These are phyloP conservation scores for Chlorops oryzae DNA, from an alignment of 1,140 invertebrate species.

Conservation along the genomic window DNA sequence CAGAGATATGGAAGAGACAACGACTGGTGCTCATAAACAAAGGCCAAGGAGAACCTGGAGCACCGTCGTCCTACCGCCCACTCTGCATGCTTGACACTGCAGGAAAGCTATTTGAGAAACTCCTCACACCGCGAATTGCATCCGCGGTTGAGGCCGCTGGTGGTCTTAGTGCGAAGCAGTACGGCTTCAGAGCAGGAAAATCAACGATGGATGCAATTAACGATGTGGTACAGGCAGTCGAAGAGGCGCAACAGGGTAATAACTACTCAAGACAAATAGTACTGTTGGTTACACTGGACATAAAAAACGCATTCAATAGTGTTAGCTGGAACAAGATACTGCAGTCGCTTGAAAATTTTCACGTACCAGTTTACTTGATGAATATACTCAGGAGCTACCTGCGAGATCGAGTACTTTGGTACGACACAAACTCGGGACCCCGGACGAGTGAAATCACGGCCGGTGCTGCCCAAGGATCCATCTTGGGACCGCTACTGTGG, in stretches of 20 bases:
- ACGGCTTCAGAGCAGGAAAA: neutral
- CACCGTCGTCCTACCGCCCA: neutral
- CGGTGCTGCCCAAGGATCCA: neutral
- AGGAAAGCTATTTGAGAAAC: conserved; percentile 1
- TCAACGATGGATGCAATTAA: neutral
- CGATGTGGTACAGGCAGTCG: no score
- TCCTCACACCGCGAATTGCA: no score
- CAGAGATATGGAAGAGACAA: neutral
- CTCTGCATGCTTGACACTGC: conserved; percentile 1
- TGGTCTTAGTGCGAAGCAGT: no score
- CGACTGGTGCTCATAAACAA: neutral
- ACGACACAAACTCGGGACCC: neutral
- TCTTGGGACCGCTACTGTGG: neutral
- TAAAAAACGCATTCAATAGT: neutral
- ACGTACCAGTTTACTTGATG: neutral
- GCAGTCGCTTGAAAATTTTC: neutral
- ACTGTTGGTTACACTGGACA: neutral
- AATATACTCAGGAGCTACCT: neutral
- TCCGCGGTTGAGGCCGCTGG: no score
- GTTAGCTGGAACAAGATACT: neutral
- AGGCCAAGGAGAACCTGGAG: neutral
- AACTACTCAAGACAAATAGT: neutral
- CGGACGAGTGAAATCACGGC: neutral
- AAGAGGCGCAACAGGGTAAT: neutral
- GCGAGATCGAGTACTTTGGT: neutral